Percentiles rank a stretch among this genome's conserved stretches.
Conservation (phyloP, 1,140 invertebrate genomes). For the Leptinotarsa texana region DNA sequence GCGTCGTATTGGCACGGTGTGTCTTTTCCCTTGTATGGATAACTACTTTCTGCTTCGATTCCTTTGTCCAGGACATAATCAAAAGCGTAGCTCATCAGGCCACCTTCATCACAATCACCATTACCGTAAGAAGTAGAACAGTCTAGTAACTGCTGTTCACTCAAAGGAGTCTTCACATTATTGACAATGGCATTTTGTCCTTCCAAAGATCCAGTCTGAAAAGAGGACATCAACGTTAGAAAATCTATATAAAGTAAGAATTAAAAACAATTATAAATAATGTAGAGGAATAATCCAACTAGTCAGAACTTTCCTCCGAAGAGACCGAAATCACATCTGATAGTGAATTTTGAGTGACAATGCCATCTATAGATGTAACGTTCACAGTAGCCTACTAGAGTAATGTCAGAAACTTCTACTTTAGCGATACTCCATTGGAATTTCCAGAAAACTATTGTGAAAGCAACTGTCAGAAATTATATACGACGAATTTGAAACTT, state of each 20-base stretch:
- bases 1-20: background rate
- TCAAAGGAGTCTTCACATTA: constrained; percentile 84
- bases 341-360: no score
- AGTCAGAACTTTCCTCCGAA: no score
- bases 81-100: constrained; percentile 90
- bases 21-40: constrained; percentile 74
- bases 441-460: no score
- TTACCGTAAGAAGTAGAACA: constrained; percentile 61
- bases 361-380: no score
- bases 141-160: constrained; percentile 97
- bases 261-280: background rate
- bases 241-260: background rate
- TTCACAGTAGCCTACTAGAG: no score
- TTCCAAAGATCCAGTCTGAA: constrained; percentile 90
- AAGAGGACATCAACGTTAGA: background rate
- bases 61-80: constrained; percentile 88
- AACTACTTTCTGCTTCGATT: constrained; percentile 88
- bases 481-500: no score
- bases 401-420: no score
- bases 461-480: no score
- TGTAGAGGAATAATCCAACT: no score
- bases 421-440: no score
- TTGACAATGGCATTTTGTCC: constrained; percentile 89
- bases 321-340: no score
- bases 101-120: constrained; percentile 64